Conservation (phyloP, 2,797 vertebrate genomes). For the Pristis pectinata region DNA sequence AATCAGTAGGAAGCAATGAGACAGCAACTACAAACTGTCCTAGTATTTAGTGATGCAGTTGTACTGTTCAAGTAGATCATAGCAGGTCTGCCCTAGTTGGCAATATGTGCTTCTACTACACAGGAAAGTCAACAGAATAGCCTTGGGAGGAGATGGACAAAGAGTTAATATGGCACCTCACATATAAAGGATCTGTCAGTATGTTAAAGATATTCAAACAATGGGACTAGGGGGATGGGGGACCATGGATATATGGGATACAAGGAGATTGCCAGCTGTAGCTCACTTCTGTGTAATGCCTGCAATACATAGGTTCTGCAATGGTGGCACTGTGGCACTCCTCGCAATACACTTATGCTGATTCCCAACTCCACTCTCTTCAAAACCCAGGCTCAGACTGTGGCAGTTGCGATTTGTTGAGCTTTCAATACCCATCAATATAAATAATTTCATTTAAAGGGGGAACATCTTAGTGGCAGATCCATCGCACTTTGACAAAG, state of each 20-base stretch:
- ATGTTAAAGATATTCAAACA: neutral
- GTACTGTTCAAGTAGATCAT: neutral
- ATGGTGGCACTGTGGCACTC: slow-evolving; percentile 4
- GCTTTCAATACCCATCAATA: neutral
- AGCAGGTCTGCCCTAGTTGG: neutral
- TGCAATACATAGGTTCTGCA: neutral
- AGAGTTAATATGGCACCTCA: neutral
- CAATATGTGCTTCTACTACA: neutral
- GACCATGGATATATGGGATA: neutral
- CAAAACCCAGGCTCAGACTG: neutral
- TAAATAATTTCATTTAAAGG: neutral
- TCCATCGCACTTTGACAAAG: neutral
- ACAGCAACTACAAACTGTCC: neutral
- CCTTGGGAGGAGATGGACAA: neutral
- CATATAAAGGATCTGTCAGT: neutral
- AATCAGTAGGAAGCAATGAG: slow-evolving; percentile 13
- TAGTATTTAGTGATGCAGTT: neutral
- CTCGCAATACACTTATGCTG: neutral
- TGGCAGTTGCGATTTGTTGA: neutral
- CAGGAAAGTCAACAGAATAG: neutral
- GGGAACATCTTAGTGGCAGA: neutral
- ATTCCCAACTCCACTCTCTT: neutral
- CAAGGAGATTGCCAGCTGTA: neutral
- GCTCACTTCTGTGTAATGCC: neutral
- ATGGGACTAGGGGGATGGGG: neutral